phyloP scores from a whole-genome alignment of 2,113 vertebrate species.

The Mixornis gularis region DNA sequence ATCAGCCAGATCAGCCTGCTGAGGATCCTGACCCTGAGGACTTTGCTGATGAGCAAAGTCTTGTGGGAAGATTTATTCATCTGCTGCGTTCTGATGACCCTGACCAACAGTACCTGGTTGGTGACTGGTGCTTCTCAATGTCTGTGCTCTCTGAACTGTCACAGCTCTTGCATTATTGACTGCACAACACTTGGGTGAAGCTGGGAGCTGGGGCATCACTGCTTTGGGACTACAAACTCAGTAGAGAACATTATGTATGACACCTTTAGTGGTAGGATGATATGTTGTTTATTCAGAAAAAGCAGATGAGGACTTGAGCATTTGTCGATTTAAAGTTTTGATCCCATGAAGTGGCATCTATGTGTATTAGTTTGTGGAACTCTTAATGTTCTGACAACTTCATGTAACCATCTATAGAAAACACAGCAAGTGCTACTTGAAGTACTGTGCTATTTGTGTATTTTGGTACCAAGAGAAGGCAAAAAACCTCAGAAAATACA shows the following conservation, averaged over 20 bases:
- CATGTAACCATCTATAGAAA: background rate
- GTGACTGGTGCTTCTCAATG: background rate
- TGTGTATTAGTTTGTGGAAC: background rate
- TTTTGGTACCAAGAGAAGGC: background rate
- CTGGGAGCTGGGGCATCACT: background rate
- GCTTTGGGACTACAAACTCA: background rate
- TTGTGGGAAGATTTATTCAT: slow-evolving; percentile 96
- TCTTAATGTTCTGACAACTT: background rate
- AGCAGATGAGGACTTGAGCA: background rate
- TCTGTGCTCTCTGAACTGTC: background rate
- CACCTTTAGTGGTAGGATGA: background rate
- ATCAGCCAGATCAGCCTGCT: slow-evolving; percentile 94
- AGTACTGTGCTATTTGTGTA: background rate
- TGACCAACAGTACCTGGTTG: slow-evolving; percentile 94
- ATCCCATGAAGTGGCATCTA: background rate
- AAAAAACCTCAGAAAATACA: background rate
- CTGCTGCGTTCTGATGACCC: slow-evolving; percentile 91
- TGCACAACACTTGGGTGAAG: background rate
- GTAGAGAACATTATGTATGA: background rate
- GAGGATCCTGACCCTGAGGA: slow-evolving; percentile 97
- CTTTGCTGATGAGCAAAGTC: slow-evolving; percentile 96
- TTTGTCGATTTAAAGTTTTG: background rate
- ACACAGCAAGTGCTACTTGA: background rate
- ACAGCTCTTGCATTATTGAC: background rate
- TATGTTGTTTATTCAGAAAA: background rate